Evolutionary conservation across 2,888 invertebrate genomes (phyloP), one percentile per base, ranked within the genome.

Genomic region (Frankliniella intonsa): DNA sequence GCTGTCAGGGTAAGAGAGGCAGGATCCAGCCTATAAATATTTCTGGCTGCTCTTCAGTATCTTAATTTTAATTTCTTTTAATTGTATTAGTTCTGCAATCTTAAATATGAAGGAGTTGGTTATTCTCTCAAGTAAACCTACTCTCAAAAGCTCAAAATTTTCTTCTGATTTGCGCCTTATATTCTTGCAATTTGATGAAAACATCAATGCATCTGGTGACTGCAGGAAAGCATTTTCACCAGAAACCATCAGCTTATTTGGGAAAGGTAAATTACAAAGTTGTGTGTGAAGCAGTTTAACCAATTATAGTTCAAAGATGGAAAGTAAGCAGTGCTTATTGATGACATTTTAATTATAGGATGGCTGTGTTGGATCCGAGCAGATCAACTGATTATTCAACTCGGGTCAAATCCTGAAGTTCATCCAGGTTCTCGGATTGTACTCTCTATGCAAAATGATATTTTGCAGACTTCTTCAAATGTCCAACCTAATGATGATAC

Each of bases 321-420:
- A 38, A 38, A 38, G 38, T 38, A 3, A 38, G 2, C 38, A 3
- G 38, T 38, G 38, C 38, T 38, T 38, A 5, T 38, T 38, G 3
- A 38, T 69, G 8, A 76, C 25, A 12, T 12, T 25, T 22, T 12
- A 14, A 55, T 14, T 25, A 76, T 22, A 76, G 69, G 69, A 25
- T 76, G 69, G 69, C 22, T 25, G 12, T 76, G 69, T 76, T 76
- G 69, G 69, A 76, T 76, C 12, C 69, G 69, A 76, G 69, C 69
- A 11, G 69, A 76, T 76, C 69, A 76, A 25, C 22, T 76, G 12
- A 25, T 76, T 76, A 12, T 76, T 76, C 69, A 76, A 25, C 69
- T 76, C 9, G 69, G 69, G 0, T 22, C 22, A 25, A 5, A 76
- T 12, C 69, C 69, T 25, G 25, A 25, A 2, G 25, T 76, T 2